A percentile compares a stretch with the other conserved stretches of the same genome.
phyloP scores from a whole-genome alignment of 2,888 invertebrate species.

The Leptopilina syphax region DNA sequence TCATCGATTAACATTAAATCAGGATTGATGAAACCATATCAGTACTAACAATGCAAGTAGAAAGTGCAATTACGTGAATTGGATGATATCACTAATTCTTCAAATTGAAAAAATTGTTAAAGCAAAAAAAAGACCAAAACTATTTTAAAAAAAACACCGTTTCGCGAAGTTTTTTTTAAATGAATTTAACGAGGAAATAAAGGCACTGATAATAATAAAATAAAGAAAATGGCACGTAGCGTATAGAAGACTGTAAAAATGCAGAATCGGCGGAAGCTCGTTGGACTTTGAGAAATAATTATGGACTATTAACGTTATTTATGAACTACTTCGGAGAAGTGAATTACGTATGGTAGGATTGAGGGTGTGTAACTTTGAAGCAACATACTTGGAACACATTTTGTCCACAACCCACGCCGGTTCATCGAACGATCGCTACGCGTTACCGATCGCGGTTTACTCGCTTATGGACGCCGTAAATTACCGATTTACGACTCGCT shows the following conservation, averaged over 20 bases:
- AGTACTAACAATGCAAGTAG: too few relatives aligned
- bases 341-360: conserved; percentile 24
- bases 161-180: too few relatives aligned
- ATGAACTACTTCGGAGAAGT: conserved; percentile 32
- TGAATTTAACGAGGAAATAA: neutral
- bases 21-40: too few relatives aligned
- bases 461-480: conserved; percentile 52
- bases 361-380: conserved; percentile 51
- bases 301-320: conserved; percentile 36
- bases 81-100: neutral
- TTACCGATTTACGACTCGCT: conserved; percentile 59
- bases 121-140: too few relatives aligned
- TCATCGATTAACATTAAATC: too few relatives aligned
- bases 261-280: conserved; percentile 10
- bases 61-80: too few relatives aligned
- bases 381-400: conserved; percentile 47
- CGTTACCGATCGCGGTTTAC: conserved; percentile 47
- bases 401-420: conserved; percentile 40
- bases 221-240: neutral
- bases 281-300: conserved; percentile 35
- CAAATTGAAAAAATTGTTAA: neutral
- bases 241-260: conserved; percentile 11
- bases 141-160: too few relatives aligned
- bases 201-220: neutral
- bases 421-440: conserved; percentile 41